phyloP scores from a whole-genome alignment of 2,797 vertebrate species.

The Sparus aurata region DNA sequence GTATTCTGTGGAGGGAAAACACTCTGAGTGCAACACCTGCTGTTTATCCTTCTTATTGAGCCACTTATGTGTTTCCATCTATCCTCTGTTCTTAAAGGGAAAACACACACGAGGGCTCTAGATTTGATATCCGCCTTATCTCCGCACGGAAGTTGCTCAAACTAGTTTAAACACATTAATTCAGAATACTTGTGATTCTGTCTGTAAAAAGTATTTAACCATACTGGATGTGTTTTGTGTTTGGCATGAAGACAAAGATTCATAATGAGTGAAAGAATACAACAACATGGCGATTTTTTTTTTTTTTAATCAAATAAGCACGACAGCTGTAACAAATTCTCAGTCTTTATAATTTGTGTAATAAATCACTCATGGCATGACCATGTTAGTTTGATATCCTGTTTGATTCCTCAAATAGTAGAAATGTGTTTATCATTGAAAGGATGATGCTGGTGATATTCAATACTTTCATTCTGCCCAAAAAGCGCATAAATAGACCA shows the following conservation, averaged over 20 bases:
- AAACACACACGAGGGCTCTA: background rate
- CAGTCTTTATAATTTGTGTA: background rate
- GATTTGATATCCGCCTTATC: no score
- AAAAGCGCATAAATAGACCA: background rate
- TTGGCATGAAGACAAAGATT: background rate
- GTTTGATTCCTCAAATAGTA: background rate
- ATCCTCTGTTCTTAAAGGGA: slow-evolving; percentile 25
- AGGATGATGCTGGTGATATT: background rate
- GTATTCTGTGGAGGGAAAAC: slow-evolving; percentile 45
- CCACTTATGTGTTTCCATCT: slow-evolving; percentile 43
- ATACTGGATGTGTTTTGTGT: background rate
- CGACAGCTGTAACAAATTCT: background rate
- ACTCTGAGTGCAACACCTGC: slow-evolving; percentile 67
- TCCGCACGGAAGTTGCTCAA: background rate
- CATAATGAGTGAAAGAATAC: background rate
- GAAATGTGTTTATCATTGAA: background rate
- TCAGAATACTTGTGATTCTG: background rate
- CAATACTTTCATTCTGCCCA: background rate
- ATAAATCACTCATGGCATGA: background rate
- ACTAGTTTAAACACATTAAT: background rate
- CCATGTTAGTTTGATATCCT: background rate
- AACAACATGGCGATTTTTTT: background rate
- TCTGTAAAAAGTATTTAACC: background rate
- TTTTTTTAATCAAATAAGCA: background rate
- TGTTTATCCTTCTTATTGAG: slow-evolving; percentile 54